Evolutionary conservation across 2,888 invertebrate species (phyloP).

Genomic region (Homarus gammarus): DNA sequence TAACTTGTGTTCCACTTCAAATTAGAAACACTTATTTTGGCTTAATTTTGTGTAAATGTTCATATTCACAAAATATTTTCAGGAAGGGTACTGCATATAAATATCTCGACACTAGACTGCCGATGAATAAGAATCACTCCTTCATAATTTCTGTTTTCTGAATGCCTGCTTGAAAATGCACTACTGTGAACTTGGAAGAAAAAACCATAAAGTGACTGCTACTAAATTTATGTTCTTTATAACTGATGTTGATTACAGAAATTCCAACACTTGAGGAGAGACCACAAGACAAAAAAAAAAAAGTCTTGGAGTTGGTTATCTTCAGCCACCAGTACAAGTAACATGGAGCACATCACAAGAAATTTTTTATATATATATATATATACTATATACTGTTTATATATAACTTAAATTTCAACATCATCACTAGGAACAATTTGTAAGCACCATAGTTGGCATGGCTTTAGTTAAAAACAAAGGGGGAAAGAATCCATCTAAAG

Average conservation of each 20-base stretch:
- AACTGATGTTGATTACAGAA: too few relatives aligned
- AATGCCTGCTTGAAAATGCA: background rate
- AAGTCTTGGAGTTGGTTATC: background rate
- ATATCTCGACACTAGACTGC: background rate
- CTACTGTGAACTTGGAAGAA: background rate
- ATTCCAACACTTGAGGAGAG: background rate
- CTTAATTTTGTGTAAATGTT: background rate
- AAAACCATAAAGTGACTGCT: background rate
- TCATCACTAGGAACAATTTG: conserved; percentile 46
- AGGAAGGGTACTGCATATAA: background rate
- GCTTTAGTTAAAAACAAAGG: background rate
- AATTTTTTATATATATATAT: background rate
- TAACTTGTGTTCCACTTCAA: too few relatives aligned
- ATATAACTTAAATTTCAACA: background rate
- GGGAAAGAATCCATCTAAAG: background rate
- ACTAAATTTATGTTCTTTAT: too few relatives aligned
- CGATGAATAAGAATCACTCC: too few relatives aligned
- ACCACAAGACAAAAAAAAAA: background rate
- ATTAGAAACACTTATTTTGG: too few relatives aligned
- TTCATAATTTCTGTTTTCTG: background rate
- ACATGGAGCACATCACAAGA: background rate
- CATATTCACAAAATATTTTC: background rate
- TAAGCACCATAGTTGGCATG: conserved; percentile 35
- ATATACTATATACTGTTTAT: background rate
- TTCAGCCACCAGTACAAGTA: background rate